Evolutionary conservation across 2,797 vertebrate species (phyloP).

Genomic region (Gephyroberyx darwinii): DNA sequence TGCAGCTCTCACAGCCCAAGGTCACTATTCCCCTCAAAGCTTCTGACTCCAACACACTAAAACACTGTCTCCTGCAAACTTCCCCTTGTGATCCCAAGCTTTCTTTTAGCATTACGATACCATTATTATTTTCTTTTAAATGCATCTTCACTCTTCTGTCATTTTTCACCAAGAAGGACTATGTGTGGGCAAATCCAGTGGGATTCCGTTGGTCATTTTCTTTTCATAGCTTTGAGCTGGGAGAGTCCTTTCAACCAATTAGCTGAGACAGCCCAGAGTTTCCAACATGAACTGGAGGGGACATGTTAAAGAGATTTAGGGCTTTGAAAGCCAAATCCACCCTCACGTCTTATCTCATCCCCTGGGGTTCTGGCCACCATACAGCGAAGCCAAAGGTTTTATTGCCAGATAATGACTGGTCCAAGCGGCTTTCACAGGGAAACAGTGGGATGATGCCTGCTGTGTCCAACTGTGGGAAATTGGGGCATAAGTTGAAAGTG

Average conservation of each 20-base stretch:
- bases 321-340: constrained; percentile 70
- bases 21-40: constrained; percentile 50
- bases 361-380: constrained; percentile 63
- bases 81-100: constrained; percentile 24
- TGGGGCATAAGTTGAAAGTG: constrained; percentile 67
- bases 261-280: constrained; percentile 58
- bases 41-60: constrained; percentile 48
- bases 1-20: constrained; percentile 54
- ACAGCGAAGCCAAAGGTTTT: constrained; percentile 64
- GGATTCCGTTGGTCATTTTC: constrained; percentile 52
- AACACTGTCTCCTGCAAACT: constrained; percentile 41
- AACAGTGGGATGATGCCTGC: constrained; percentile 57
- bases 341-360: constrained; percentile 63
- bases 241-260: constrained; percentile 71
- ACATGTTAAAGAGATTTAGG: constrained; percentile 72
- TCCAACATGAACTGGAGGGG: constrained; percentile 54
- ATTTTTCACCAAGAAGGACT: constrained; percentile 5
- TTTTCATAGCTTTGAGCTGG: constrained; percentile 53
- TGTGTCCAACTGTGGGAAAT: constrained; percentile 62
- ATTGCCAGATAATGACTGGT: constrained; percentile 62
- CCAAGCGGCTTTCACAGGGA: constrained; percentile 56
- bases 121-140: constrained; percentile 4
- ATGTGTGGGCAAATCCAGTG: constrained; percentile 44
- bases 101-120: constrained; percentile 1
- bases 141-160: constrained; percentile 21